Evolutionary conservation across 2,888 invertebrate species (phyloP).

Genomic region (Eueremaeus valkanovi): DNA sequence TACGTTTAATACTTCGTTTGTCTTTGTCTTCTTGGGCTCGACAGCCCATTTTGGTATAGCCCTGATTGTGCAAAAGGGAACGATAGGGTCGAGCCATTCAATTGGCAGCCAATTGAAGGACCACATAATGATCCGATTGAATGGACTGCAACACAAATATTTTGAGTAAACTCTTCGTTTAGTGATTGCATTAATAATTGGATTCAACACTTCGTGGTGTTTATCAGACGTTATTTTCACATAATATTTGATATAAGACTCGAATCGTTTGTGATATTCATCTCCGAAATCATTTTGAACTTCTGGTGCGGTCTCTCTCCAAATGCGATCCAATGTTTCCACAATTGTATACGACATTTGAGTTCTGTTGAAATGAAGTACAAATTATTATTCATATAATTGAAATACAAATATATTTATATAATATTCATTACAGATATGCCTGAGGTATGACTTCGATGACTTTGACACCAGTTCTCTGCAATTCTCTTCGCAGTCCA

Average conservation of each 20-base stretch:
- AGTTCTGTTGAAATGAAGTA: background rate
- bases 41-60: background rate
- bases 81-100: slow-evolving; percentile 10
- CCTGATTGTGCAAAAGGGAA: background rate
- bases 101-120: background rate
- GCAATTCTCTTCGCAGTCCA: slow-evolving; percentile 2
- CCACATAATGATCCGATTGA: background rate
- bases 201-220: background rate
- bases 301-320: background rate
- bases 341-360: background rate
- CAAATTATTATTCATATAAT: too few species aligned
- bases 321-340: background rate
- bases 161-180: background rate
- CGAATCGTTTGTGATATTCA: too few species aligned
- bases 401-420: background rate
- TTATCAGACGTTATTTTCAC: background rate
- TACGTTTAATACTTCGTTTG: too few species aligned
- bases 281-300: slow-evolving; percentile 1
- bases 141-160: background rate
- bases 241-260: too few species aligned
- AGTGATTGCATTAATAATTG: background rate
- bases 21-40: too few species aligned
- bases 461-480: background rate
- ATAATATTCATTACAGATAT: background rate
- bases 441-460: slow-evolving; percentile 3